Base-by-base conservation (phyloP, 2,797 vertebrate species). In the Gymnodraco acuticeps region DNA sequence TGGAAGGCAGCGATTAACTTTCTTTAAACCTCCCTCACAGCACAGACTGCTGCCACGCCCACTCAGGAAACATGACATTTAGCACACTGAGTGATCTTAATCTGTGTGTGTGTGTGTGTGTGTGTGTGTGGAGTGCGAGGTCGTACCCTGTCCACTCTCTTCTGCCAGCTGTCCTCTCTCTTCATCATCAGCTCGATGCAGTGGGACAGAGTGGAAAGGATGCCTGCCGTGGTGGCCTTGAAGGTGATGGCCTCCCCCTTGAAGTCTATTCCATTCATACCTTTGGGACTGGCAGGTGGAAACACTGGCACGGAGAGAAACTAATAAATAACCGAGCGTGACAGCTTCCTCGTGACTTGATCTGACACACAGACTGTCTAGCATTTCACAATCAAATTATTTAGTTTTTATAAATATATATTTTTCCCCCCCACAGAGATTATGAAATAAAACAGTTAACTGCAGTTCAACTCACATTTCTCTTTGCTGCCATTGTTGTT, bases 171-270 rank as follows among this genome's bases (percentile, higher is more conserved):
- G 84, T 99, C 98, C 84, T 99, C 98, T 78, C 96, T 95, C 92
- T 99, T 99, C 66, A 98, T 95, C 97, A 99, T 98, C 77, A 99
- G 95, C 58, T 99, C 98, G 76, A 99, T 98, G 92, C 98, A 99
- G 88, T 99, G 97, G 70, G 98, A 98, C 64, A 99, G 93, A 0
- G 97, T 99, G 53, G 98, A 97, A 68, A 99, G 96, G 81, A 99
- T 99, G 56, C 98, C 98, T 60, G 97, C 98, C 64, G 98, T 99
- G 58, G 98, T 99, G 83, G 98, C 98, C 91, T 99, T 99, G 89
- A 99, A 99, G 71, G 98, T 99, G 93, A 99, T 99, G 64, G 98
- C 98, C 92, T 99, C 98, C 2, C 98, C 98, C 94, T 99, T 99
- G 86, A 99, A 99, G 91, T 99, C 98, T 85, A 99, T 98, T 52